Evolutionary conservation across 2,797 vertebrate species (phyloP).

Genomic region (Kryptopterus vitreolus): DNA sequence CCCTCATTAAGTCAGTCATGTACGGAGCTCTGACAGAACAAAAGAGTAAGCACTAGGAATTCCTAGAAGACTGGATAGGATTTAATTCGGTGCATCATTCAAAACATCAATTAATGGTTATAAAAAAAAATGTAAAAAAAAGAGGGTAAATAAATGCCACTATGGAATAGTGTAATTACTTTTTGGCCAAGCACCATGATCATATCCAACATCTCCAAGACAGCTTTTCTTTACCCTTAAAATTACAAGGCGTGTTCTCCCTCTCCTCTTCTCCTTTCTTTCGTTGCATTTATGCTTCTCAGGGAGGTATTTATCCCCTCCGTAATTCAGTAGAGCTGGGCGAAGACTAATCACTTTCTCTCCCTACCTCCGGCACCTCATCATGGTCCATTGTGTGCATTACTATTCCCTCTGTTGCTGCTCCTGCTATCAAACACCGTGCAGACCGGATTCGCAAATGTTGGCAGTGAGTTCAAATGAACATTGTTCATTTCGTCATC

Average conservation of each 20-base stretch:
- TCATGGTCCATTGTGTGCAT: slow-evolving; percentile 42
- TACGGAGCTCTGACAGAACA: slow-evolving; percentile 18
- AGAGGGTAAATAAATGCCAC: slow-evolving; percentile 34
- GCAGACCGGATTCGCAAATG: slow-evolving; percentile 35
- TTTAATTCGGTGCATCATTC: slow-evolving; percentile 27
- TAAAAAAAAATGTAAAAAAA: no score
- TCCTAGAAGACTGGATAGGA: slow-evolving; percentile 10
- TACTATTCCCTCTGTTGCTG: slow-evolving; percentile 33
- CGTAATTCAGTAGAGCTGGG: slow-evolving; percentile 39
- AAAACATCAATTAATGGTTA: slow-evolving; percentile 31
- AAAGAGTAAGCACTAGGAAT: slow-evolving; percentile 19
- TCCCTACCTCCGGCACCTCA: slow-evolving; percentile 42
- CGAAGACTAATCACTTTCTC: slow-evolving; percentile 43
- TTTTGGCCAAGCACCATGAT: slow-evolving; percentile 1
- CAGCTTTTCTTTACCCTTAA: slow-evolving; percentile 12
- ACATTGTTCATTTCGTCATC: slow-evolving; percentile 8
- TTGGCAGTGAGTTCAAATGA: slow-evolving; percentile 26
- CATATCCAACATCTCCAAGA: slow-evolving; percentile 9
- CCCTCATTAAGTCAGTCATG: slow-evolving; percentile 12
- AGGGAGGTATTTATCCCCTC: slow-evolving; percentile 35
- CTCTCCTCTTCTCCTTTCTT: not conserved
- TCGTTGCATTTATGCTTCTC: slow-evolving; percentile 25
- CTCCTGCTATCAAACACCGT: slow-evolving; percentile 38
- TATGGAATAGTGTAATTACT: slow-evolving; percentile 26
- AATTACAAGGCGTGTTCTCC: slow-evolving; percentile 19